Conservation (phyloP, 2,888 invertebrate genomes). For the Podotricha telesiphe region DNA sequence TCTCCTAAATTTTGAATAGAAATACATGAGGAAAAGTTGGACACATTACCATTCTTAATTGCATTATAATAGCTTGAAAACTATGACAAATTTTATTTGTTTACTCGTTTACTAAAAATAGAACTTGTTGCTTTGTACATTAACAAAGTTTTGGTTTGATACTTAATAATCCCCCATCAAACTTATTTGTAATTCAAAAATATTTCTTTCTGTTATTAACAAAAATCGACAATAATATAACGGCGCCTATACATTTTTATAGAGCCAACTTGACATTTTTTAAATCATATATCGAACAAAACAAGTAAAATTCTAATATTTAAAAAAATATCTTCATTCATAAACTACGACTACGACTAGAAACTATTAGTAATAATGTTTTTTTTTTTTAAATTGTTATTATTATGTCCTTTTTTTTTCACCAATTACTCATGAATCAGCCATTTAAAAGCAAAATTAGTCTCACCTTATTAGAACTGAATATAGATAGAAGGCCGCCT, state of each 20-base stretch:
- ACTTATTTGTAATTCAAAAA: not conserved
- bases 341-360: no score
- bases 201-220: not conserved
- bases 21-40: not conserved
- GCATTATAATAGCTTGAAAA: not conserved
- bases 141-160: not conserved
- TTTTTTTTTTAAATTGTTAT: no score
- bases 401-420: no score
- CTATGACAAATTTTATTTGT: not conserved
- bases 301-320: no score
- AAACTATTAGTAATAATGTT: no score
- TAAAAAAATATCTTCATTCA: no score
- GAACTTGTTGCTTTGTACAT: not conserved
- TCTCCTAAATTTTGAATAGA: not conserved
- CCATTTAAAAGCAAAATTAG: not conserved
- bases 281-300: no score
- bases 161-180: not conserved
- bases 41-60: not conserved
- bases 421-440: no score
- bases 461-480: conserved; percentile 96
- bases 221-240: no score
- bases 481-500: conserved; percentile 94
- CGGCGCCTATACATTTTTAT: no score
- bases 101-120: not conserved
- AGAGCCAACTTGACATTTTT: no score